A percentile compares a stretch with the other conserved stretches of the same genome.
Evolutionary conservation across 35 echinoderm and acorn worm genomes (phyloP).

Genomic region (Heliocidaris tuberculata): DNA sequence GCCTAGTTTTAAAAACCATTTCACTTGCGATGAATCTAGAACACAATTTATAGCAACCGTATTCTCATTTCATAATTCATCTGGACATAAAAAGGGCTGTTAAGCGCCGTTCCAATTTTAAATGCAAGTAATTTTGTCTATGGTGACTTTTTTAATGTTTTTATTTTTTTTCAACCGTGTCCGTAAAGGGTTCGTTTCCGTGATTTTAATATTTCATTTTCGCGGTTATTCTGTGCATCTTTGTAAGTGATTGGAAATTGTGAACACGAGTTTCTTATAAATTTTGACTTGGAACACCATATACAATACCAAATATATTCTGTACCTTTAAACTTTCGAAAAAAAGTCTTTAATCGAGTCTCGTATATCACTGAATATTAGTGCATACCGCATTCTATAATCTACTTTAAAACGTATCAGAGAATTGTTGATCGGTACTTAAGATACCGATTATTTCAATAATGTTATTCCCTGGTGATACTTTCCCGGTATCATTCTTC

Average conservation of each 20-base stretch:
- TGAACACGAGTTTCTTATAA: not conserved
- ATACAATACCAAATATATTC: not conserved
- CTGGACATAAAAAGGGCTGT: not conserved
- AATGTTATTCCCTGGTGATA: not conserved
- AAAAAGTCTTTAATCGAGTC: not conserved
- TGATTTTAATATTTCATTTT: not conserved
- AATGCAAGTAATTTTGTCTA: slow-evolving; percentile 4
- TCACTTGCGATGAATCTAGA: not conserved
- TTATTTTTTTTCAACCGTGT: not conserved
- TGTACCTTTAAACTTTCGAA: not conserved
- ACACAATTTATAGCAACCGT: not conserved
- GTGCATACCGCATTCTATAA: not conserved
- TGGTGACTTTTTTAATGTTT: not conserved
- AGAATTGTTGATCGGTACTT: too few species aligned
- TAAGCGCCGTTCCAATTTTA: not conserved
- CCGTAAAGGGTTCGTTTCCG: not conserved
- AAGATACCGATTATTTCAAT: not conserved
- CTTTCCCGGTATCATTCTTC: not conserved
- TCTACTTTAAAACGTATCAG: not conserved
- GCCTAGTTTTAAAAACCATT: not conserved
- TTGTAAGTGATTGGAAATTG: not conserved
- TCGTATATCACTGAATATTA: not conserved
- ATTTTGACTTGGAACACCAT: not conserved
- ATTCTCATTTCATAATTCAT: slow-evolving; percentile 19
- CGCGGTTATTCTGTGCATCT: not conserved